Base-by-base conservation (phyloP, 2,888 invertebrate species). In the Amiota minor region DNA sequence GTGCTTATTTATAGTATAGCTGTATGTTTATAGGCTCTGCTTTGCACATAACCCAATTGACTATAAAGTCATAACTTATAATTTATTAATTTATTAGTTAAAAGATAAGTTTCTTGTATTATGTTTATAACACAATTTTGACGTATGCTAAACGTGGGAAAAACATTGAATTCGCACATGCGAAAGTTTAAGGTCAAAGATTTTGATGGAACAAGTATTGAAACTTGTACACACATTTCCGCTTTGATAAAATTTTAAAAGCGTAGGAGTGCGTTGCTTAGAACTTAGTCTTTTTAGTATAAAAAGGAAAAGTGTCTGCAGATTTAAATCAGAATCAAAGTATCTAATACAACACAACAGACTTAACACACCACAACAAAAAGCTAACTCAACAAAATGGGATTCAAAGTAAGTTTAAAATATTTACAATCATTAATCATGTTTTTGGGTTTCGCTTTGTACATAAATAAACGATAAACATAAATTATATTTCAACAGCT, bases 131-230 rank as follows among this genome's bases (percentile, higher is more conserved):
- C 62, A 75, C 71, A 64, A 76, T 76, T 50, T 50, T 12, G 78
- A 72, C 49, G 70, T 73, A 78, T 75, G 76, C 75, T 71, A 75
- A 79, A 74, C 78, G 79, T 83, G 84, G 71, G 85, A 84, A 82
- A 77, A 78, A 23, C 81, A 86, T 86, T 85, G 81, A 83, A 64
- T n/a, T 72, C 77, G 87, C 78, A 76, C 80, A 80, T 72, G 47
- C 71, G 46, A 47, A 76, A 74, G 87, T 85, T 86, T 78, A 84
- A 86, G 87, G 86, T 81, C 76, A 71, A 4, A 77, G 56, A 49
- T 16, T 71, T 62, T 16, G 20, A 20, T 65, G 59, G 55, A 75
- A 65, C 55, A 64, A 65, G 64, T 49, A 20, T 47, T 35, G 16
- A 70, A 47, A 20, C 70, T 9, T 62, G 62, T 23, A 45, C 64